Evolutionary conservation across 1,140 invertebrate genomes (phyloP), one percentile per base, ranked within the genome.

Genomic region (Littorina saxatilis): DNA sequence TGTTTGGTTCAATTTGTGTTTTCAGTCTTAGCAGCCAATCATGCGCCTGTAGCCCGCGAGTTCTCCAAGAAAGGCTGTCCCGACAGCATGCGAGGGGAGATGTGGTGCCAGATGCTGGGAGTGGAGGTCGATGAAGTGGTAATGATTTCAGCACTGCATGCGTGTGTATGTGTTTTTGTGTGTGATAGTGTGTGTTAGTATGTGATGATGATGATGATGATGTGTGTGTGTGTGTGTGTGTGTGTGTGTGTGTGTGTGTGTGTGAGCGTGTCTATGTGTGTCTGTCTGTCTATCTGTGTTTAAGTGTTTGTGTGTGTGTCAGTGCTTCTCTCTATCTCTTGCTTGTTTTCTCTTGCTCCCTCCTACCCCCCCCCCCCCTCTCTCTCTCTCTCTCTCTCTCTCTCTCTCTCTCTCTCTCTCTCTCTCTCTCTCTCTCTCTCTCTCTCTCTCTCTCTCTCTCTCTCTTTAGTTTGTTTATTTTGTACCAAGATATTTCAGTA

Each of bases 61-160:
- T 98, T 95, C 93, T 92, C 97, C 2, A 98, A 98, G 93, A 95
- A 95, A 84, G 97, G 97, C 2, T 96, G 96, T 86, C 96, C 97
- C 0, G 94, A 95, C 83, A 95, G 95, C 81, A 92, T 97, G 1
- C 92, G 97, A 66, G 95, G 95, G 0, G 94, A 93, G 85, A 92
- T 98, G 2, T 98, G 97, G 97, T 94, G 95, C 2, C 94, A 97
- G 82, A 95, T 98, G 23, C 93, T 98, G 32, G 96, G 96, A 52
- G 95, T 96, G 0, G 94, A 95, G 77, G 92, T 96, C 20, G 86
- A 87, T 81, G 88, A 92, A 58, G 87, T 91, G 82, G 92, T 92
- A 86, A 88, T 89, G 87, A 52, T 15, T 32, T 20, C 9, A 63
- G 9, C 58, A 15, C 27, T 63, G 17, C 58, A 13, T 9, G n/a